These are phyloP conservation scores for Gambusia yucatana DNA, from an alignment of 2,797 vertebrate genomes.

Conservation along the genomic window DNA sequence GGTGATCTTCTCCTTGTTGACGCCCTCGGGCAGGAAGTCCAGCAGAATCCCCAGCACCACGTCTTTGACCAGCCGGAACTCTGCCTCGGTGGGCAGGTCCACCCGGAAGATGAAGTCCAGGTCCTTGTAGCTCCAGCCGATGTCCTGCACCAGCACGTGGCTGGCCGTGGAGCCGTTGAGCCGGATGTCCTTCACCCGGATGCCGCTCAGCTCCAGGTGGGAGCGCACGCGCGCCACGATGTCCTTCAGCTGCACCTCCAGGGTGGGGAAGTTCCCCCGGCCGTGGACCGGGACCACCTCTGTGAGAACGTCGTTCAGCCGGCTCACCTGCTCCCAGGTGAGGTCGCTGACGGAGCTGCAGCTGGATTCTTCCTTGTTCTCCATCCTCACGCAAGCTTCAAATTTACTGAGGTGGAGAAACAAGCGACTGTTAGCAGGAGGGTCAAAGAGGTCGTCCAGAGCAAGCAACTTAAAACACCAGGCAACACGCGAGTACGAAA, in stretches of 20 bases:
- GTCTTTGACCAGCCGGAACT: conserved; percentile 92
- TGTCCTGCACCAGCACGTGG: conserved; percentile 94
- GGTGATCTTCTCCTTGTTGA: conserved; percentile 94
- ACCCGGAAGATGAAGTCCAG: conserved; percentile 97
- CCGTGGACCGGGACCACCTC: conserved; percentile 93
- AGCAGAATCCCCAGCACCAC: conserved; percentile 92
- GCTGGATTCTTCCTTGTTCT: conserved; percentile 76
- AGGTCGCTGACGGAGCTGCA: conserved; percentile 83
- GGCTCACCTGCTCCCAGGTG: conserved; percentile 94
- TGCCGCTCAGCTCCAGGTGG: conserved; percentile 85
- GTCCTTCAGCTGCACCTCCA: conserved; percentile 93
- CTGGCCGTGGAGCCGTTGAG: conserved; percentile 96
- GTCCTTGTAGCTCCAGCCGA: conserved; percentile 95
- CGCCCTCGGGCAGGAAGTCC: conserved; percentile 94
- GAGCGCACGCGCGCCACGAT: conserved; percentile 90
- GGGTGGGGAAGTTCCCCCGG: conserved; percentile 94
- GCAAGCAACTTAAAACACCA: background rate
- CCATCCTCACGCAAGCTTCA: conserved; percentile 62
- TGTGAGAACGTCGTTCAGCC: conserved; percentile 90
- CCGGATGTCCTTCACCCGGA: conserved; percentile 88
- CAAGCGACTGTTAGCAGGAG: background rate
- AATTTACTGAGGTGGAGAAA: conserved; percentile 44
- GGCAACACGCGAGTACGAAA: background rate
- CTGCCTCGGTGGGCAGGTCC: conserved; percentile 86
- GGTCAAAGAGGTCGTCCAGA: background rate